These are phyloP conservation scores for Lomographa bimaculata DNA, from an alignment of 2,888 invertebrate species.

Conservation along the genomic window DNA sequence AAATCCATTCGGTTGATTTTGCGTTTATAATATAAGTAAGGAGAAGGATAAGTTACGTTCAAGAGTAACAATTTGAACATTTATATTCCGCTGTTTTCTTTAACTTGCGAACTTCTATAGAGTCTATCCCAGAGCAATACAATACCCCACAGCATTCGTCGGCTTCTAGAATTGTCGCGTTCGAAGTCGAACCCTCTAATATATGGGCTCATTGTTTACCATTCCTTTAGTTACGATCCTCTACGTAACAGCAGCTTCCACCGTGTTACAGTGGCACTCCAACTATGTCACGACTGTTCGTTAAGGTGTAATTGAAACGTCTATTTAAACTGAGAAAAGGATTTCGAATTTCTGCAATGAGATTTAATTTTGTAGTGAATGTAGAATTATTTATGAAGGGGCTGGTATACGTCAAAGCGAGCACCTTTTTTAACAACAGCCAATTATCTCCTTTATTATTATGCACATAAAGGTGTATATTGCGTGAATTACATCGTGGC, in stretches of 20 bases:
- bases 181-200: slow-evolving; percentile 43
- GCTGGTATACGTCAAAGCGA: no score
- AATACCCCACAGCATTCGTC: slow-evolving; percentile 56
- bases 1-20: no score
- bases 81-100: no score
- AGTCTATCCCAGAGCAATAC: slow-evolving; percentile 50
- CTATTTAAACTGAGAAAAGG: slow-evolving; percentile 4
- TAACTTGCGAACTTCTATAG: no score
- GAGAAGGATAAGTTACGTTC: no score
- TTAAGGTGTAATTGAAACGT: slow-evolving; percentile 10
- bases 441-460: no score
- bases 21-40: no score
- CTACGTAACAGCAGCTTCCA: slow-evolving; percentile 3
- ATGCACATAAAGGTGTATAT: no score
- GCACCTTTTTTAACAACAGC: no score
- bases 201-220: slow-evolving; percentile 45
- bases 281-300: slow-evolving; percentile 7
- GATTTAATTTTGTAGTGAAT: background rate
- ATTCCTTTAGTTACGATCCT: slow-evolving; percentile 20
- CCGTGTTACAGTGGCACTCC: slow-evolving; percentile 1
- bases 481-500: no score
- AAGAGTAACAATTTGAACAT: no score
- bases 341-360: slow-evolving; percentile 6
- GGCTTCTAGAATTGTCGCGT: slow-evolving; percentile 57
- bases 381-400: background rate